A percentile compares a stretch with the other conserved stretches of the same genome.
phyloP scores from a whole-genome alignment of 2,888 invertebrate genomes.

The Tenthredo distinguenda region DNA sequence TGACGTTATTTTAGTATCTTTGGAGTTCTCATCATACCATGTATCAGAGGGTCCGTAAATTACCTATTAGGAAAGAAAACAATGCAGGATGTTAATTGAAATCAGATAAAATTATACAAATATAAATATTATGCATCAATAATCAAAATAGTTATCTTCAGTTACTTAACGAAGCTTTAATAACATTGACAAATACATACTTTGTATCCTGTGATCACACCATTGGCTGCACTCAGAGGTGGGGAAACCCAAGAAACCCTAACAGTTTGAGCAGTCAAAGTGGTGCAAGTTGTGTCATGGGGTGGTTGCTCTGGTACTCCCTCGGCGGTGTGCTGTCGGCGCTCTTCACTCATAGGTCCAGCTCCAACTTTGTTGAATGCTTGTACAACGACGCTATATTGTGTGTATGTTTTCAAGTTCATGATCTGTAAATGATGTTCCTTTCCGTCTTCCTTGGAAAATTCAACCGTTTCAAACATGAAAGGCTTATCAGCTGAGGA shows the following conservation, averaged over 20 bases:
- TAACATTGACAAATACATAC: conserved; percentile 60
- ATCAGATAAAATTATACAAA: neutral
- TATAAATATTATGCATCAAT: no score
- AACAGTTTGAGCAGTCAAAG: conserved; percentile 96
- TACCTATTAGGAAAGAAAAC: conserved; percentile 78
- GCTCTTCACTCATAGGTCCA: conserved; percentile 93
- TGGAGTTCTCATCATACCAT: conserved; percentile 96
- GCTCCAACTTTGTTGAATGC: conserved; percentile 97
- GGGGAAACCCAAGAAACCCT: conserved; percentile 97
- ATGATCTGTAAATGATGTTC: conserved; percentile 92
- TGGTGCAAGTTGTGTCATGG: conserved; percentile 94
- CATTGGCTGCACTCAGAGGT: conserved; percentile 94
- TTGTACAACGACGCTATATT: conserved; percentile 97
- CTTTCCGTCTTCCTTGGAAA: conserved; percentile 94
- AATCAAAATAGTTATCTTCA: neutral
- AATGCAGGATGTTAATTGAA: neutral
- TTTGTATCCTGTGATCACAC: conserved; percentile 97
- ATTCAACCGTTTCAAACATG: conserved; percentile 94
- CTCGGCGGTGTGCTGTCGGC: conserved; percentile 95
- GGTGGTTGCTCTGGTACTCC: conserved; percentile 96
- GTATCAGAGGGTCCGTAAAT: conserved; percentile 94
- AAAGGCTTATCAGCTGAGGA: conserved; percentile 90
- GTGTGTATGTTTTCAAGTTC: conserved; percentile 94
- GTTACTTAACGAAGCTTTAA: neutral
- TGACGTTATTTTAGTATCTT: conserved; percentile 95